These are phyloP conservation scores for Amphiduros pacificus DNA, from an alignment of 2,888 invertebrate species.

Conservation along the genomic window DNA sequence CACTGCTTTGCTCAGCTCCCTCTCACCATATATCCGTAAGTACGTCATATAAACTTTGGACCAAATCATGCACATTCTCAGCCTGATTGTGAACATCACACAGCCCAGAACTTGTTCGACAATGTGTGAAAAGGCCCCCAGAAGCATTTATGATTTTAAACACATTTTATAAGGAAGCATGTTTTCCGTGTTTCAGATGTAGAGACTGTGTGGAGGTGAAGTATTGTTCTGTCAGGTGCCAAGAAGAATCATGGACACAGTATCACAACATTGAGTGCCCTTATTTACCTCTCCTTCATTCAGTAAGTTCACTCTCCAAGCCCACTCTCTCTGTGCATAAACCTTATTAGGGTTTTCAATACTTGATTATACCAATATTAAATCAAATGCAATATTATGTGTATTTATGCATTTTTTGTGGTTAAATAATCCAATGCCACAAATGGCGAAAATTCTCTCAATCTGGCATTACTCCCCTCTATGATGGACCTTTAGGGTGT, in stretches of 20 bases:
- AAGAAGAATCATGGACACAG: constrained; percentile 35
- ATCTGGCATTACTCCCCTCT: no score
- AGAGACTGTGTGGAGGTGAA: constrained; percentile 38
- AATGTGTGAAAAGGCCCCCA: no score
- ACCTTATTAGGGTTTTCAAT: neutral
- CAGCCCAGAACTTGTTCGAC: no score
- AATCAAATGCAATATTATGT: neutral
- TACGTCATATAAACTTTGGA: no score
- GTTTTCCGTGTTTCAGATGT: constrained; percentile 30
- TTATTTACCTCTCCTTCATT: constrained; percentile 45
- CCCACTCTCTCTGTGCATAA: neutral
- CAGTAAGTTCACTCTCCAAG: constrained; percentile 36
- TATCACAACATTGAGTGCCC: constrained; percentile 50
- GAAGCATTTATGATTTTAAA: no score
- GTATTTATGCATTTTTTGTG: neutral
- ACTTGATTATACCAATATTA: neutral
- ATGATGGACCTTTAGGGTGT: no score
- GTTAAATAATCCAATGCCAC: no score
- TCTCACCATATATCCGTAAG: constrained; percentile 44
- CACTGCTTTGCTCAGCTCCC: constrained; percentile 42
- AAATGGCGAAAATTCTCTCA: no score
- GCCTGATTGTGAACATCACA: no score
- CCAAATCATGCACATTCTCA: no score
- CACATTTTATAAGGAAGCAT: neutral
- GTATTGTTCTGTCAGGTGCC: constrained; percentile 45